Conservation (phyloP, 1,140 invertebrate genomes). For the Drosophila repletoides region DNA sequence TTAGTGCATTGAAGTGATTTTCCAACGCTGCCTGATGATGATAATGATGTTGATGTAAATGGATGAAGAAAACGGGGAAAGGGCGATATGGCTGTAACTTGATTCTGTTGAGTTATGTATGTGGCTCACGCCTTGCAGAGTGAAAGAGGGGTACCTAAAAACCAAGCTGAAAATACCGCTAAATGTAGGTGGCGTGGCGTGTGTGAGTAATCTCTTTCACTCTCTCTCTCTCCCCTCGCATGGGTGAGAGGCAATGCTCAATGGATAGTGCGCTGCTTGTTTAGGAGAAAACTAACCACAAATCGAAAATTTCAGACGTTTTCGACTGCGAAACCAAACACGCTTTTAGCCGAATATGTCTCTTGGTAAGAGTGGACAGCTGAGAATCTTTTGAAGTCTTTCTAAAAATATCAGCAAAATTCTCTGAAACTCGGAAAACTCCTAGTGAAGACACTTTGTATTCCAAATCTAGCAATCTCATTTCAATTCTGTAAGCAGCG, state of each 20-base stretch:
- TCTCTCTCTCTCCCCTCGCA: background rate
- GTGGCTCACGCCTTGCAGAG: no score
- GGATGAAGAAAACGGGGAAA: constrained; percentile 1
- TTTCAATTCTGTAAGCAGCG: no score
- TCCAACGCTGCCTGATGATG: constrained; percentile 40
- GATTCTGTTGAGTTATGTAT: constrained; percentile 20
- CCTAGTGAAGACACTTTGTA: no score
- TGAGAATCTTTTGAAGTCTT: background rate
- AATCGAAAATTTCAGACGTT: no score
- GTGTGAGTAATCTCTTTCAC: constrained; percentile 15
- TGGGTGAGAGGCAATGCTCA: no score
- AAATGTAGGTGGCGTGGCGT: constrained; percentile 11
- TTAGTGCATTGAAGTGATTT: constrained; percentile 69
- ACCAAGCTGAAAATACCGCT: background rate
- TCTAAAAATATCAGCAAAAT: no score
- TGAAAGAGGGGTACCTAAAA: background rate
- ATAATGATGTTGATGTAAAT: constrained; percentile 23
- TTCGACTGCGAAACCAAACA: no score
- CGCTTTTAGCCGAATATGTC: no score
- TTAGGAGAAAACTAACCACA: no score
- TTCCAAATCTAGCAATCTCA: no score
- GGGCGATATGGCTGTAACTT: constrained; percentile 1
- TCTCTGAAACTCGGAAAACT: no score
- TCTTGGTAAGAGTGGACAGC: no score
- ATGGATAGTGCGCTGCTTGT: background rate